Evolutionary conservation across 2,888 invertebrate genomes (phyloP).

Genomic region (Ceramica pisi): DNA sequence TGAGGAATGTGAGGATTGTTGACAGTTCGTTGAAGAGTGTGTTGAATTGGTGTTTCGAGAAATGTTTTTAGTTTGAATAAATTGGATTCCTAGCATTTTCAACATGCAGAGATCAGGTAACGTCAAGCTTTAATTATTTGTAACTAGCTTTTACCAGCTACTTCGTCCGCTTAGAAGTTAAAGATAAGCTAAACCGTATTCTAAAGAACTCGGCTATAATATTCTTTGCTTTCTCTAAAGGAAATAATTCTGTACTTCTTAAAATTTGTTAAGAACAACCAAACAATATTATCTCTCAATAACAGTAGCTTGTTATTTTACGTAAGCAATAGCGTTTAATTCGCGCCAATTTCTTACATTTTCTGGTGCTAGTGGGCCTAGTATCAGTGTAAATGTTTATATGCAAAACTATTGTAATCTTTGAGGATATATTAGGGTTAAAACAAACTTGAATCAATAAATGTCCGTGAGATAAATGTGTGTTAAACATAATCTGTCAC

Average conservation of each 20-base stretch:
- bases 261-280: neutral
- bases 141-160: neutral
- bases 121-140: slow-evolving; percentile 49
- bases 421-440: neutral
- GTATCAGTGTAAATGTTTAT: slow-evolving; percentile 54
- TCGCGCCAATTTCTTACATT: slow-evolving; percentile 68
- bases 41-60: slow-evolving; percentile 80
- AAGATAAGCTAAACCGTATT: neutral
- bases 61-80: slow-evolving; percentile 85
- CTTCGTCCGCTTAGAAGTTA: neutral
- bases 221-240: neutral
- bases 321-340: slow-evolving; percentile 46
- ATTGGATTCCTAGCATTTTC: slow-evolving; percentile 75
- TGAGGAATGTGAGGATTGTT: slow-evolving; percentile 78
- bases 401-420: slow-evolving; percentile 3
- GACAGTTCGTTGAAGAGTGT: slow-evolving; percentile 84
- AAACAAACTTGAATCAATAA: slow-evolving; percentile 7
- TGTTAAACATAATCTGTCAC: slow-evolving; percentile 1
- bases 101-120: slow-evolving; percentile 90
- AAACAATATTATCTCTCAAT: neutral
- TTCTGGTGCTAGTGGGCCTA: slow-evolving; percentile 32
- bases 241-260: neutral
- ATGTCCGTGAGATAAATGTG: neutral
- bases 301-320: slow-evolving; percentile 3
- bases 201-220: neutral